Conservation (phyloP, 2,797 vertebrate species). For the Fistularia tabacaria region DNA sequence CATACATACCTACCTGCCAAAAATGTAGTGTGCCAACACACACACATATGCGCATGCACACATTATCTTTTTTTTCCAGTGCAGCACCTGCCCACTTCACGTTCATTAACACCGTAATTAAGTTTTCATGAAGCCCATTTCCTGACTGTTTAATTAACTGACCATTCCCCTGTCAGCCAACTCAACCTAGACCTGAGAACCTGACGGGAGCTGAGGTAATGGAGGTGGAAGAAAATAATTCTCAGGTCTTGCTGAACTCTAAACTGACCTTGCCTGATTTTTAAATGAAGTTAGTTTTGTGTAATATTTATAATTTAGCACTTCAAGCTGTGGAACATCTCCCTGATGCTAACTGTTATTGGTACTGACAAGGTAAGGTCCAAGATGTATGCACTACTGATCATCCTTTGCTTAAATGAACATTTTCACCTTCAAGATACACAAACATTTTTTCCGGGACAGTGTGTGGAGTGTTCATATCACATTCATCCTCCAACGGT, state of each 20-base stretch:
- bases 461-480: conserved; percentile 1
- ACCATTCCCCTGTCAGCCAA: conserved; percentile 45
- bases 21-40: too few relatives aligned
- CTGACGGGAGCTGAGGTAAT: conserved; percentile 6
- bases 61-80: conserved; percentile 57
- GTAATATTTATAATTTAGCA: too few relatives aligned
- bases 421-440: too few relatives aligned
- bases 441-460: not conserved
- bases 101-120: conserved; percentile 70
- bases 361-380: too few relatives aligned
- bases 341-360: too few relatives aligned
- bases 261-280: conserved; percentile 13
- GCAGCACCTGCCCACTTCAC: conserved; percentile 25
- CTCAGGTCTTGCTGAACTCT: conserved; percentile 1
- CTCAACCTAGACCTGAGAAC: conserved; percentile 15
- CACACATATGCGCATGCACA: not conserved
- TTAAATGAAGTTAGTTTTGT: too few relatives aligned
- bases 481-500: conserved; percentile 10
- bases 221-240: conserved; percentile 26
- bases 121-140: conserved; percentile 66
- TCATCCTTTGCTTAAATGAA: too few relatives aligned
- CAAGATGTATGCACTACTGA: too few relatives aligned
- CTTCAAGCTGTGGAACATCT: too few relatives aligned
- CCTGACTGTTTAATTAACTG: conserved; percentile 65
- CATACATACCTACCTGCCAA: too few relatives aligned